Conservation (phyloP, 2,113 vertebrate species). For the Acrocephalus kingi region DNA sequence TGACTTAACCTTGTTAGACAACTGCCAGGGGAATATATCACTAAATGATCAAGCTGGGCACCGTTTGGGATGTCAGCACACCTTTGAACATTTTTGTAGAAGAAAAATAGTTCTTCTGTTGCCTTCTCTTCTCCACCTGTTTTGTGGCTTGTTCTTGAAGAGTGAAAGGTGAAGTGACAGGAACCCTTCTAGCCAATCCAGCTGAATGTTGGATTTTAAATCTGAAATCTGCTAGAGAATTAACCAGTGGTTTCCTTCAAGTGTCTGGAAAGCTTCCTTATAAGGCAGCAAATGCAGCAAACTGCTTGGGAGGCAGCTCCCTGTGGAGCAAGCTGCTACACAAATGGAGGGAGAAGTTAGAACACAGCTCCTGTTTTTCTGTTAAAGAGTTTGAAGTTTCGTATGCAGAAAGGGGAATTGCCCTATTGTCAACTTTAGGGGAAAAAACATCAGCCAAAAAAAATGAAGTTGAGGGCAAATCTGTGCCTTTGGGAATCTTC, state of each 20-base stretch:
- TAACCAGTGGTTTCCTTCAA: not conserved
- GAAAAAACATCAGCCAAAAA: not conserved
- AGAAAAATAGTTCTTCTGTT: not conserved
- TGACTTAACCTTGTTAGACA: not conserved
- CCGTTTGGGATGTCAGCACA: not conserved
- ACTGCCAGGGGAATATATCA: not conserved
- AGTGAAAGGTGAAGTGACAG: not conserved
- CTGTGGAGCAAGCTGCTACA: not conserved
- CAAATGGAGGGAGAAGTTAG: not conserved
- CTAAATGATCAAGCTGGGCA: not conserved
- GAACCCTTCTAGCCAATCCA: not conserved
- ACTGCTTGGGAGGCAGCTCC: not conserved
- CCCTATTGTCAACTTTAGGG: not conserved
- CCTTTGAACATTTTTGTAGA: not conserved
- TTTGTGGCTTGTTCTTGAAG: not conserved
- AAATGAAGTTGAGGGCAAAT: not conserved
- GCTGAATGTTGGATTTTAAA: not conserved
- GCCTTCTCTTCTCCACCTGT: not conserved
- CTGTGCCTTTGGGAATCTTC: not conserved
- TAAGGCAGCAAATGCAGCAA: not conserved
- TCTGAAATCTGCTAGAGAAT: not conserved
- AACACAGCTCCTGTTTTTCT: not conserved
- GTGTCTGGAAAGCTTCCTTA: slow-evolving; percentile 3
- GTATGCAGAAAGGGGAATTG: not conserved
- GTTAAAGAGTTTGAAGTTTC: not conserved